Percentiles rank a stretch among this genome's conserved stretches.
These are phyloP conservation scores for Drosophila kuntzei DNA, from an alignment of 2,888 invertebrate species.

Conservation along the genomic window DNA sequence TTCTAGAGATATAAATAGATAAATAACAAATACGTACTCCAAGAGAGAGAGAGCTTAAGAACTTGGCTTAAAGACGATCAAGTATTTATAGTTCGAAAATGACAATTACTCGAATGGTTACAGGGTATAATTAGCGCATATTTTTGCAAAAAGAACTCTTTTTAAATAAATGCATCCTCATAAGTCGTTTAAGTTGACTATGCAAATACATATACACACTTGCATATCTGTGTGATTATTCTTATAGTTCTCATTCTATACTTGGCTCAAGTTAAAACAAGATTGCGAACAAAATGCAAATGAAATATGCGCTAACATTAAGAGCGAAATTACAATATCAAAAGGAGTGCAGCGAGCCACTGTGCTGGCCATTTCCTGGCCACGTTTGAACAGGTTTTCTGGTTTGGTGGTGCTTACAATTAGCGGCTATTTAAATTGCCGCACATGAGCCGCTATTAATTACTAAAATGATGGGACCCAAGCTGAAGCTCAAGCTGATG, in stretches of 20 bases:
- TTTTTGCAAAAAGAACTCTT: conserved; percentile 12
- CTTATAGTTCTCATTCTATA: conserved; percentile 12
- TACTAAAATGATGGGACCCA: conserved; percentile 61
- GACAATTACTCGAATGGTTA: conserved; percentile 17
- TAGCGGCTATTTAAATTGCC: conserved; percentile 74
- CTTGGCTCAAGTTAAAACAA: conserved; percentile 29
- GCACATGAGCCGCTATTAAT: conserved; percentile 72
- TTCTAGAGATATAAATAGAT: conserved; percentile 9
- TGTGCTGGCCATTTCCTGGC: conserved; percentile 64
- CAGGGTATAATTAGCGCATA: conserved; percentile 34
- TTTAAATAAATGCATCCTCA: conserved; percentile 18
- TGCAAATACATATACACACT: conserved; percentile 15
- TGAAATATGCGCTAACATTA: conserved; percentile 66
- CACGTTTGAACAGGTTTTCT: conserved; percentile 52
- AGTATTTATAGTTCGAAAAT: conserved; percentile 11
- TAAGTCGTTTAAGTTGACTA: conserved; percentile 9
- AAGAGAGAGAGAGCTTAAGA: not conserved
- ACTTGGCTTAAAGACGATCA: conserved; percentile 10
- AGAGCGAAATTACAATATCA: conserved; percentile 64
- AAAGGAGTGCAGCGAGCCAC: conserved; percentile 57
- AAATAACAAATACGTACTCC: not conserved
- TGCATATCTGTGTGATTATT: conserved; percentile 10
- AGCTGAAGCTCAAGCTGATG: conserved; percentile 3
- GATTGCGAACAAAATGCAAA: conserved; percentile 61
- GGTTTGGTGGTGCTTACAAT: conserved; percentile 66